phyloP scores from a whole-genome alignment of 2,113 vertebrate genomes.

The Tetrao urogallus region DNA sequence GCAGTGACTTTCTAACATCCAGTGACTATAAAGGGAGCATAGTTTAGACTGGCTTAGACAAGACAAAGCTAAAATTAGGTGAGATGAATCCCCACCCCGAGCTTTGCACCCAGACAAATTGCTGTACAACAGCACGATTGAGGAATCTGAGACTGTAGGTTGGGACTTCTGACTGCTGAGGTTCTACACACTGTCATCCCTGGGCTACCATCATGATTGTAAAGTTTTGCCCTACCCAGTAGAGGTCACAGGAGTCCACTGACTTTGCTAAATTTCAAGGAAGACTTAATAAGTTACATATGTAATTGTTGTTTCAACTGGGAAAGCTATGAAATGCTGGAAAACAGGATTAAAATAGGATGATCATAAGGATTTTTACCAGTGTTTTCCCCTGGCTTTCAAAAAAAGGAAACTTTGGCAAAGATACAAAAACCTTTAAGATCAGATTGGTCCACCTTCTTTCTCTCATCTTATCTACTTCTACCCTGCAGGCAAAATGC shows the following conservation, averaged over 20 bases:
- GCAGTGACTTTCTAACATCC: neutral
- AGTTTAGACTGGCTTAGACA: constrained; percentile 37
- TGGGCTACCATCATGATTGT: neutral
- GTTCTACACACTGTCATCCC: neutral
- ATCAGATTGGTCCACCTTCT: neutral
- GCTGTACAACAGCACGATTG: neutral
- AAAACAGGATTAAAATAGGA: neutral
- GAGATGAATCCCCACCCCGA: neutral
- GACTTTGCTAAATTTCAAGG: neutral
- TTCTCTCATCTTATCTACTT: constrained; percentile 6
- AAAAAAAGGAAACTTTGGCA: constrained; percentile 28
- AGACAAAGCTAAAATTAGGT: constrained; percentile 59
- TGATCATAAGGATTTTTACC: neutral
- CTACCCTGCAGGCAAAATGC: constrained; percentile 17
- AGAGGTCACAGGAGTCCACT: neutral
- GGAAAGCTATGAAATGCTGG: neutral
- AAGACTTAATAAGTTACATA: accelerated
- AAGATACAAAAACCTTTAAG: neutral
- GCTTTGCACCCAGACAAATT: neutral
- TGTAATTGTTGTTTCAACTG: neutral
- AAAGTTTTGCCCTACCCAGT: neutral
- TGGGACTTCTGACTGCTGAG: neutral
- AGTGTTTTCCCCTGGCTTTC: neutral
- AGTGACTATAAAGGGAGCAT: constrained; percentile 20
- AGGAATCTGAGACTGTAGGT: neutral